phyloP scores from a whole-genome alignment of 2,888 invertebrate genomes.

The Conistra vaccinii region DNA sequence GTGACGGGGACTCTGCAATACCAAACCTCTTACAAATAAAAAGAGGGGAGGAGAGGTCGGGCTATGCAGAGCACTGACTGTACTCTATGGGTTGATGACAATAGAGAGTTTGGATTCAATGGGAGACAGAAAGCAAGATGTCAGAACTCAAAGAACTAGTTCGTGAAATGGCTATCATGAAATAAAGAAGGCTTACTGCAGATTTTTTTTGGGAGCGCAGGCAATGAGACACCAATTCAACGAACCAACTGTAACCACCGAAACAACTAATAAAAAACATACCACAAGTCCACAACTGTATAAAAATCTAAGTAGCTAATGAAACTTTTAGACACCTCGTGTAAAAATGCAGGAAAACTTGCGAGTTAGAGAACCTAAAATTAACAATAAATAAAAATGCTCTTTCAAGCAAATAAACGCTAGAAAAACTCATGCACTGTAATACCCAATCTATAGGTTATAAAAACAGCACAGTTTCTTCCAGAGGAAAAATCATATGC shows the following conservation, averaged over 20 bases:
- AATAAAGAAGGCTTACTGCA: not conserved
- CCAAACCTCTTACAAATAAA: no score
- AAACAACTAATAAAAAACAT: no score
- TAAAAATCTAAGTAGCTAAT: not conserved
- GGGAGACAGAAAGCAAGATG: not conserved
- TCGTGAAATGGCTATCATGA: not conserved
- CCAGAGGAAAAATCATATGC: not conserved
- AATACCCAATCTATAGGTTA: not conserved
- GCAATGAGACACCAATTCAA: no score
- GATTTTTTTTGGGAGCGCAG: no score
- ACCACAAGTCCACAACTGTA: no score
- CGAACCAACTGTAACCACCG: no score
- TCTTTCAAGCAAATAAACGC: not conserved
- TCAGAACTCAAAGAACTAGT: not conserved
- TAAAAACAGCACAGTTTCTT: not conserved
- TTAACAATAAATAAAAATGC: not conserved
- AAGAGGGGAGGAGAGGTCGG: no score
- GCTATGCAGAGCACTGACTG: no score
- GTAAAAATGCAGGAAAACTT: not conserved
- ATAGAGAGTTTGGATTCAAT: not conserved
- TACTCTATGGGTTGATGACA: not conserved
- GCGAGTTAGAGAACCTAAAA: not conserved
- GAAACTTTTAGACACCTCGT: not conserved
- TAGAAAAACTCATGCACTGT: not conserved
- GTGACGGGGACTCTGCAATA: no score